Base-by-base conservation (phyloP, 2,113 vertebrate genomes). In the Alexandromys fortis region DNA sequence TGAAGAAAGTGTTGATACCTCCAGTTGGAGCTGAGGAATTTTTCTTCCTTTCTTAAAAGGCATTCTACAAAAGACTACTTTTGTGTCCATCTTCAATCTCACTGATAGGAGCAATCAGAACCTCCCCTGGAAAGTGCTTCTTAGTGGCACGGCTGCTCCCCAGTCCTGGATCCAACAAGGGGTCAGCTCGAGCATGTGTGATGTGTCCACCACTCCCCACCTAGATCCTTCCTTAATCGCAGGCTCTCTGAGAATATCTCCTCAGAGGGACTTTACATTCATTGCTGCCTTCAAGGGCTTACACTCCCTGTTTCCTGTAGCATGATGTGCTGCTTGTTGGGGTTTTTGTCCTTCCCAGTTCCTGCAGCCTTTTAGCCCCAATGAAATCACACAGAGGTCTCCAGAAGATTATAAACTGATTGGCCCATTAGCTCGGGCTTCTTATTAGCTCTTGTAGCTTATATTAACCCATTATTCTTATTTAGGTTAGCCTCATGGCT, bases 1-100 rank as follows among this genome's bases (percentile, higher is more conserved):
- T 98, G 95, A 97, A 97, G 96, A 97, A 94, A 98, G 76, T 78
- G 86, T 73, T 95, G 97, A 95, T 96, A 96, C 96, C 97, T 93
- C 97, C n/a, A 91, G 73, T 49, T 9, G 79, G 61, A 63, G 92
- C 83, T 38, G 35, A 91, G 47, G 38, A 82, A 49, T 79, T 96
- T 95, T 86, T 93, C 75, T 92, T 86, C 92, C 95, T 55, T 94
- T 97, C 89, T 86, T 85, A 87, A 92, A 98, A 96, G 75, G 24
- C 21, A 24, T 19, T 63, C 24, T 76, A 85, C n/a, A 73, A 58
- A 58, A 58, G 94, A 96, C 94, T 79, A 77, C 42, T 75, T 95
- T 90, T 73, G 75, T 91, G 4, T 22, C 7, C 2, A 0, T 92
- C 38, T 91, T 68, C 42, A 49, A 26, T 63, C 49, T 7, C 19